A percentile compares a stretch with the other conserved stretches of the same genome.
phyloP scores from a whole-genome alignment of 2,113 vertebrate genomes.

The Eulemur rufifrons region DNA sequence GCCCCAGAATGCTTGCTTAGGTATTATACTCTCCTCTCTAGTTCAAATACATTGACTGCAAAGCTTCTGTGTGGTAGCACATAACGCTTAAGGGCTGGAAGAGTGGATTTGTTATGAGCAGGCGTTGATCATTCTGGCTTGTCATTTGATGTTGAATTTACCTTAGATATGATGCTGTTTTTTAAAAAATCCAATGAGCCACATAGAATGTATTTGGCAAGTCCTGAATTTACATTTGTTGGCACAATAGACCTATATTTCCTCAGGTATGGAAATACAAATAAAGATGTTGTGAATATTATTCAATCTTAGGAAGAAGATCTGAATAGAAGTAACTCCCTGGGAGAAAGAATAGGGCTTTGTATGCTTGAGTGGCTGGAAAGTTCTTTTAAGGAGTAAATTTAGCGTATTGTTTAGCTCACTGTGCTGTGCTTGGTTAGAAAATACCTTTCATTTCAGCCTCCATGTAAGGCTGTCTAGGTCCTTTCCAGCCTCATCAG shows the following conservation, averaged over 20 bases:
- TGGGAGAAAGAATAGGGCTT: neutral
- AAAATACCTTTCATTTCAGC: neutral
- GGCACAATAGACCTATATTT: neutral
- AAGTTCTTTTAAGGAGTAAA: neutral
- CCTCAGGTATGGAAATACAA: neutral
- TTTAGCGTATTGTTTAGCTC: neutral
- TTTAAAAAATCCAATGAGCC: neutral
- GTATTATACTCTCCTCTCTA: neutral
- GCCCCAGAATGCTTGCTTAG: neutral
- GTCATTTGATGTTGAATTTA: neutral
- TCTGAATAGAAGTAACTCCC: neutral
- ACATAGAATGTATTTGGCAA: neutral
- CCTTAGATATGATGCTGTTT: neutral
- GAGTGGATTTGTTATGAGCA: neutral
- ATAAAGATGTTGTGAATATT: neutral
- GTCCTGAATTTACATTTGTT: neutral
- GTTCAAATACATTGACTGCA: neutral
- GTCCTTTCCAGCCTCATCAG: fast-evolving
- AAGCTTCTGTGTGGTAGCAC: neutral
- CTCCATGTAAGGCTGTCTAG: neutral
- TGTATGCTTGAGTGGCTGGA: neutral
- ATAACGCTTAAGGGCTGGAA: neutral
- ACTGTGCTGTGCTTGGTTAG: neutral
- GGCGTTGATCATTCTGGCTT: neutral
- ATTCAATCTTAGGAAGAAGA: neutral